Evolutionary conservation across 2,113 vertebrate species (phyloP).

Genomic region (Macrotus californicus): DNA sequence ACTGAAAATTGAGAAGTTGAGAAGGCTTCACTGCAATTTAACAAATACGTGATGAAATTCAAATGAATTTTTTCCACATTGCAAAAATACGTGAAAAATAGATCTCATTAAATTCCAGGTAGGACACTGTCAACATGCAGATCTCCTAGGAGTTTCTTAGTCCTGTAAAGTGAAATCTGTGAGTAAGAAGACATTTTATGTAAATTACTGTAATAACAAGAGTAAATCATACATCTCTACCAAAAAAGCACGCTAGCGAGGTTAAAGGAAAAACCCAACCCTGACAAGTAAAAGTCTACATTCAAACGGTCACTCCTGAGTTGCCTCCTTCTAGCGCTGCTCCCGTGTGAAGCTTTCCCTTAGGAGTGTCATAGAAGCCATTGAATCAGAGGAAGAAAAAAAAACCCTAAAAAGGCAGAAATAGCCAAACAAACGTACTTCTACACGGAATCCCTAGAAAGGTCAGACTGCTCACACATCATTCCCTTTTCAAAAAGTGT

Average conservation of each 20-base stretch:
- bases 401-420: neutral
- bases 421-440: neutral
- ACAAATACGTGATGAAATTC: conserved; percentile 38
- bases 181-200: neutral
- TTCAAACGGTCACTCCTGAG: neutral
- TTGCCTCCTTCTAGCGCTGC: neutral
- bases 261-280: neutral
- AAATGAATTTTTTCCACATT: conserved; percentile 24
- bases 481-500: neutral
- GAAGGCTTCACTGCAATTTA: neutral
- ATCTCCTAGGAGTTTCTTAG: neutral
- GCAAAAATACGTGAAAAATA: conserved; percentile 31
- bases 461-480: neutral
- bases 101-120: conserved; percentile 33
- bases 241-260: neutral
- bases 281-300: neutral
- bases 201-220: neutral
- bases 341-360: neutral
- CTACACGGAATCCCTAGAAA: neutral
- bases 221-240: neutral
- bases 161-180: neutral
- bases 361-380: neutral
- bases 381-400: neutral
- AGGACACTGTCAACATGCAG: conserved; percentile 2
- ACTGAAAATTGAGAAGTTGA: conserved; percentile 15